phyloP scores from a whole-genome alignment of 2,797 vertebrate genomes.

The Enteromius unitaeniatus region DNA sequence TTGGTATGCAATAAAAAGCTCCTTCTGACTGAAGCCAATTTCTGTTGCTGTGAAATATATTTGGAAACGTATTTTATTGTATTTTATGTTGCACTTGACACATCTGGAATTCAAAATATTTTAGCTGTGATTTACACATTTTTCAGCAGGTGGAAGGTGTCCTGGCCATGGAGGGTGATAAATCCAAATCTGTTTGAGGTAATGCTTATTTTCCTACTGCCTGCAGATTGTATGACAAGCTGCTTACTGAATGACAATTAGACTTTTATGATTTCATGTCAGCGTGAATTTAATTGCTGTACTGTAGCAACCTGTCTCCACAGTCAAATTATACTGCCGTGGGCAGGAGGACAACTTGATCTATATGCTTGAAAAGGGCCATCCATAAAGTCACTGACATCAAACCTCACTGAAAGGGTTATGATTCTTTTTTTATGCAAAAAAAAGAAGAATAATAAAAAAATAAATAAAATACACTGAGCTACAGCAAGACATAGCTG shows the following conservation, averaged over 20 bases:
- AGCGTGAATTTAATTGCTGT: constrained; percentile 51
- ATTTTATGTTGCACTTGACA: constrained; percentile 53
- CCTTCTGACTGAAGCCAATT: constrained; percentile 25
- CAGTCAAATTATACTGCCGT: constrained; percentile 4
- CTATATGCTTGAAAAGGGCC: constrained; percentile 6
- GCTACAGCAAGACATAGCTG: neutral
- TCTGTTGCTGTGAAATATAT: constrained; percentile 51
- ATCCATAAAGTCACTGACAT: constrained; percentile 11
- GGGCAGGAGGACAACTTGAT: constrained; percentile 22
- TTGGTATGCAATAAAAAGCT: constrained; percentile 49
- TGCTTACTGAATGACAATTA: constrained; percentile 49
- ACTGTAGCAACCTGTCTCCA: constrained; percentile 33
- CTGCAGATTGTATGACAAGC: constrained; percentile 32
- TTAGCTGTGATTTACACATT: constrained; percentile 54
- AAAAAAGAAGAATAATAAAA: neutral
- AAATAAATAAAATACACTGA: neutral
- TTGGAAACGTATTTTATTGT: constrained; percentile 40
- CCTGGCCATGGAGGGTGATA: constrained; percentile 45
- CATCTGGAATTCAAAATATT: constrained; percentile 56
- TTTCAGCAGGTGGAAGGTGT: constrained; percentile 48
- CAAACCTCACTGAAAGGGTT: neutral
- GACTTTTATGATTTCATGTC: constrained; percentile 45
- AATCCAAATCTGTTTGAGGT: constrained; percentile 52
- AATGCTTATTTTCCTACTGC: constrained; percentile 45
- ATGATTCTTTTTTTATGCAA: neutral